Percentiles rank a stretch among this genome's conserved stretches.
These are phyloP conservation scores for Ceratina japonica DNA, from an alignment of 1,140 invertebrate species.

Conservation along the genomic window DNA sequence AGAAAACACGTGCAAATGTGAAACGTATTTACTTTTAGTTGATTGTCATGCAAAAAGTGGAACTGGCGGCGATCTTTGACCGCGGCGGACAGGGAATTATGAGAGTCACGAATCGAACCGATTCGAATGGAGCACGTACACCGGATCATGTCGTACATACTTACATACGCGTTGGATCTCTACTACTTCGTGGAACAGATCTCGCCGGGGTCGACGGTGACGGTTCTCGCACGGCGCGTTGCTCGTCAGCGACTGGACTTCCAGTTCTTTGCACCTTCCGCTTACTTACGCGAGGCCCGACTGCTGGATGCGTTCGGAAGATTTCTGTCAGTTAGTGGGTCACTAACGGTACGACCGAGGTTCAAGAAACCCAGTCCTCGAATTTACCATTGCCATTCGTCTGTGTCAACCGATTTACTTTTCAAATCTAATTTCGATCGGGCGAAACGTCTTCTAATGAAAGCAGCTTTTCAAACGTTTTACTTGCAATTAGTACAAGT, in stretches of 20 bases:
- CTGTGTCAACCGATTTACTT: constrained; percentile 3
- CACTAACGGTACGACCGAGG: constrained; percentile 75
- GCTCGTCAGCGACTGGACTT: constrained; percentile 68
- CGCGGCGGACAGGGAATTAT: background rate
- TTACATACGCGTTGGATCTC: constrained; percentile 8
- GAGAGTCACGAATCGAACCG: constrained; percentile 11
- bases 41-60: background rate
- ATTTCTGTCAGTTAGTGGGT: constrained; percentile 77
- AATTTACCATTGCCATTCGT: constrained; percentile 64
- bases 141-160: constrained; percentile 8
- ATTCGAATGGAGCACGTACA: constrained; percentile 20
- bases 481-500: too few species aligned
- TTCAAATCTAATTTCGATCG: background rate
- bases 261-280: constrained; percentile 53
- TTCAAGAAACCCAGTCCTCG: constrained; percentile 75
- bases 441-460: too few species aligned
- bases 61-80: background rate
- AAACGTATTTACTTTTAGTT: too few species aligned
- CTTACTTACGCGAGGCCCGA: constrained; percentile 52
- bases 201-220: constrained; percentile 24
- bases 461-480: too few species aligned
- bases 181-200: constrained; percentile 7
- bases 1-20: too few species aligned
- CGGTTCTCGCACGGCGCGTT: constrained; percentile 53
- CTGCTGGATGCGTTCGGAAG: constrained; percentile 67